Evolutionary conservation across 2,888 invertebrate species (phyloP).

Genomic region (Morinoia aosen): DNA sequence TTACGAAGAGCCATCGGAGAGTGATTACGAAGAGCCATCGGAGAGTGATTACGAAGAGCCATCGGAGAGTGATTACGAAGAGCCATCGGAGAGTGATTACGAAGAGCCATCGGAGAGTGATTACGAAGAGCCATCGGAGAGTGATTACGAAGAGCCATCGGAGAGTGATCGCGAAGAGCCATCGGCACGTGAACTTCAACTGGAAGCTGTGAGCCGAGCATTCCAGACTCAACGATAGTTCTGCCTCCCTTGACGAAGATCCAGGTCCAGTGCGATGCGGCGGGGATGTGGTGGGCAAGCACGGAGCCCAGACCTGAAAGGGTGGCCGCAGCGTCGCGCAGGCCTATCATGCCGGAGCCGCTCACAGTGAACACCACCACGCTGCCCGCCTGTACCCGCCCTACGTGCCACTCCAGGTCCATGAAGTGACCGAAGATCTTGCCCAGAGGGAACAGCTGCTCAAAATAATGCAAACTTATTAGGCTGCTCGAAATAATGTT

Average conservation of each 20-base stretch:
- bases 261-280: conserved; percentile 64
- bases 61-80: conserved; percentile 55
- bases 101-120: conserved; percentile 54
- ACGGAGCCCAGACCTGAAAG: conserved; percentile 57
- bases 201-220: conserved; percentile 54
- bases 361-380: conserved; percentile 58
- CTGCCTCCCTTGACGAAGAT: conserved; percentile 65
- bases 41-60: conserved; percentile 50
- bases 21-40: conserved; percentile 53
- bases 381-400: conserved; percentile 56
- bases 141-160: conserved; percentile 45
- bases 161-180: conserved; percentile 36
- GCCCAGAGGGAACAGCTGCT: conserved; percentile 62
- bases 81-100: conserved; percentile 56
- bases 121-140: conserved; percentile 54
- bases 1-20: conserved; percentile 54
- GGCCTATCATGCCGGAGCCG: conserved; percentile 55
- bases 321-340: conserved; percentile 45
- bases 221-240: conserved; percentile 61
- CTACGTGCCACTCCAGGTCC: conserved; percentile 63
- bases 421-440: conserved; percentile 60
- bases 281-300: conserved; percentile 58
- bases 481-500: background rate
- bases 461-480: background rate
- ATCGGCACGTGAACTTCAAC: conserved; percentile 54